Conservation (phyloP, 2,113 vertebrate species). For the Stomatorhinus ivindoensis region DNA sequence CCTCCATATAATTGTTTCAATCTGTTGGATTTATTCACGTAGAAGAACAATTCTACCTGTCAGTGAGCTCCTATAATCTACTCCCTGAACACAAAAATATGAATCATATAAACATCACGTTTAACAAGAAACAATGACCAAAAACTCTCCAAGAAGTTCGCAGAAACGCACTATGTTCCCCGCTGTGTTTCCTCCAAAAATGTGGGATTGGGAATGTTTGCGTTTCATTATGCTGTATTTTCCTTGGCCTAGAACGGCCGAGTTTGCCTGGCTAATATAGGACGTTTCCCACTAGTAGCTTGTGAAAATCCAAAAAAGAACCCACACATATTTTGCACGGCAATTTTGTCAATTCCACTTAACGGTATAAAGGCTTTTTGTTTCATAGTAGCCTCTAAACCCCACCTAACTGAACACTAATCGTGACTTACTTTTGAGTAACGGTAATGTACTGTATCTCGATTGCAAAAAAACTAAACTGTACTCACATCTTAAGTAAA, state of each 20-base stretch:
- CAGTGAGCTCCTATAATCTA: neutral
- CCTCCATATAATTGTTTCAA: neutral
- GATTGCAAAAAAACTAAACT: neutral
- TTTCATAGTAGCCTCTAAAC: neutral
- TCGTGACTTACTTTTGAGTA: too few species aligned
- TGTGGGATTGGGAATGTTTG: neutral
- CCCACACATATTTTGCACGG: neutral
- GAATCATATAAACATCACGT: neutral
- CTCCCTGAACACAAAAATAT: neutral
- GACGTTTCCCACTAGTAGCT: conserved; percentile 5
- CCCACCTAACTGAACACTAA: neutral
- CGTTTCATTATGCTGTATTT: conserved; percentile 1
- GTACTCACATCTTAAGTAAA: neutral
- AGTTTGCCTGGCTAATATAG: conserved; percentile 1
- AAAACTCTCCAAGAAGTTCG: neutral
- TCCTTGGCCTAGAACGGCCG: neutral
- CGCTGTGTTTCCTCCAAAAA: neutral
- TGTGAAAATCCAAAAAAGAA: conserved; percentile 4
- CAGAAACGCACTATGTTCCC: neutral
- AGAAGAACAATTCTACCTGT: neutral
- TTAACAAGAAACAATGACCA: neutral
- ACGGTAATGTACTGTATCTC: too few species aligned
- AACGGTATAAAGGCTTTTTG: neutral
- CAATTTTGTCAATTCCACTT: conserved; percentile 2
- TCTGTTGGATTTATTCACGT: neutral